Conservation (phyloP, 2,888 invertebrate species). For the Drosophila kuntzei region DNA sequence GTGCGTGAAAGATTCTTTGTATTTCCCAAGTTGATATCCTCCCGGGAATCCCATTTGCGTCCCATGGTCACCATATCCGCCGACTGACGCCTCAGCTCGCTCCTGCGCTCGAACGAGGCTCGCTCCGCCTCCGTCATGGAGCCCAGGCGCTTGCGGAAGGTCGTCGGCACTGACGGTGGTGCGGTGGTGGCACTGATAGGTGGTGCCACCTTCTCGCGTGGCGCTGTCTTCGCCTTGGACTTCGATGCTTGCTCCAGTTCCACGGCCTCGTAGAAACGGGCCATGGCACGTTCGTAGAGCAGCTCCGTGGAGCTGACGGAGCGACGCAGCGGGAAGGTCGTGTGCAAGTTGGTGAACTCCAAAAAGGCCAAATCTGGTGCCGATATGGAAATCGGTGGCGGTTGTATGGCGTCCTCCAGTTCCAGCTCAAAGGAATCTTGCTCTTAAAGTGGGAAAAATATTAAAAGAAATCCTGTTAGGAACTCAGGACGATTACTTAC, state of each 20-base stretch:
- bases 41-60: constrained; percentile 83
- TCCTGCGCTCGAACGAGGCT: constrained; percentile 85
- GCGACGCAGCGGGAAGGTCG: constrained; percentile 87
- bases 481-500: constrained; percentile 76
- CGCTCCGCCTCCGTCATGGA: constrained; percentile 86
- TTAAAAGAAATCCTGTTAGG: neutral
- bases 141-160: constrained; percentile 86
- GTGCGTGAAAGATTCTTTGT: constrained; percentile 57
- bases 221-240: constrained; percentile 71
- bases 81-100: constrained; percentile 86
- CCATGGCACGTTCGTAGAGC: constrained; percentile 93
- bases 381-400: constrained; percentile 93
- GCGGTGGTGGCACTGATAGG: constrained; percentile 3
- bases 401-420: constrained; percentile 89
- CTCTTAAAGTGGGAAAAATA: constrained; percentile 65
- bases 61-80: constrained; percentile 84
- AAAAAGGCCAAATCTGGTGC: constrained; percentile 91
- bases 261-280: constrained; percentile 91
- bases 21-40: constrained; percentile 66
- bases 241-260: constrained; percentile 89
- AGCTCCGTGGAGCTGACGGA: constrained; percentile 94
- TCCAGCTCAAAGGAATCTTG: constrained; percentile 88
- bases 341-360: constrained; percentile 86
- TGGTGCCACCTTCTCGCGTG: constrained; percentile 40
- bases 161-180: constrained; percentile 45